Percentiles rank a stretch among this genome's conserved stretches.
These are phyloP conservation scores for Sarcophaga peregrina DNA, from an alignment of 1,140 invertebrate genomes.

Conservation along the genomic window DNA sequence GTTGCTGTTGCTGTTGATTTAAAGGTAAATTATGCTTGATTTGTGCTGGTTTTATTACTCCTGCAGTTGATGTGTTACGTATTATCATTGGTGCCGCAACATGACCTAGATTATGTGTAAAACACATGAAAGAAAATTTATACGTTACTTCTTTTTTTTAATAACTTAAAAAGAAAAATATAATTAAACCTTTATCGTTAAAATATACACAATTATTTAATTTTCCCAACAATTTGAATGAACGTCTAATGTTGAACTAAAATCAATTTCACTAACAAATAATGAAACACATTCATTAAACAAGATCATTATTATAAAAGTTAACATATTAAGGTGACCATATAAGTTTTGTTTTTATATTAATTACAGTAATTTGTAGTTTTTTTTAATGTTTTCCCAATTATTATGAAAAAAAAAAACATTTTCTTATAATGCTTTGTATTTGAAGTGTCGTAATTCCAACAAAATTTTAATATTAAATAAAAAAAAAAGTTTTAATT, in stretches of 20 bases:
- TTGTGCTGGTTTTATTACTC: constrained; percentile 18
- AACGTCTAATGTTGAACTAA: constrained; percentile 7
- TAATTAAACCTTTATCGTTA: neutral
- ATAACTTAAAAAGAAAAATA: neutral
- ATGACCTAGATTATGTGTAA: constrained; percentile 26
- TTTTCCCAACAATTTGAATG: neutral
- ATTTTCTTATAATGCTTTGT: too few species aligned
- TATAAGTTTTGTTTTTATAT: neutral
- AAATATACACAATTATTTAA: neutral
- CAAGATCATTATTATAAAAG: constrained; percentile 25
- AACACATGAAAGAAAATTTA: neutral
- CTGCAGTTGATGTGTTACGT: constrained; percentile 28
- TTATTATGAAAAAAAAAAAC: too few species aligned
- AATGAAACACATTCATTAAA: constrained; percentile 1
- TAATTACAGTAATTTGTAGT: too few species aligned
- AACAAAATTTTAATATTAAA: too few species aligned
- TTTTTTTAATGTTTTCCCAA: too few species aligned
- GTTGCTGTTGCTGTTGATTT: constrained; percentile 13
- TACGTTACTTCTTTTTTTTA: too few species aligned
- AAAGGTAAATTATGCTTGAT: neutral
- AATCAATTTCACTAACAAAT: constrained; percentile 7
- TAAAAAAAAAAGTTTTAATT: too few species aligned
- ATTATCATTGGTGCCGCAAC: constrained; percentile 36
- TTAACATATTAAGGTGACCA: constrained; percentile 7
- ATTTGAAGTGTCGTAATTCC: too few species aligned